Conservation (phyloP, 2,888 invertebrate species). For the Boloria selene region DNA sequence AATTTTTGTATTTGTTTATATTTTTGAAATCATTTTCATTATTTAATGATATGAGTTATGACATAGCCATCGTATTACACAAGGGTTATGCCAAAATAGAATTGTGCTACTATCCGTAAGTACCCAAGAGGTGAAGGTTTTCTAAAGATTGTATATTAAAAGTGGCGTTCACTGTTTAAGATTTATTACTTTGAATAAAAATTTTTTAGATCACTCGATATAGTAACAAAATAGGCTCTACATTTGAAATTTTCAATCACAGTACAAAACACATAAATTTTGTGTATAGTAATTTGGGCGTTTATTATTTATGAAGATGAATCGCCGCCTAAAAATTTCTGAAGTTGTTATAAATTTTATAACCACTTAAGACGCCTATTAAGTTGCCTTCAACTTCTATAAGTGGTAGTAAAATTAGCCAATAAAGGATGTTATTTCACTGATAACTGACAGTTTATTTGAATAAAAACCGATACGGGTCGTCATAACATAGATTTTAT, state of each 20-base stretch:
- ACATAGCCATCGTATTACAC: too few relatives aligned
- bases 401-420: slow-evolving; percentile 47
- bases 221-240: slow-evolving; percentile 5
- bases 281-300: slow-evolving; percentile 22
- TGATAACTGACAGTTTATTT: slow-evolving; percentile 38
- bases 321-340: slow-evolving; percentile 38
- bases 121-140: too few relatives aligned
- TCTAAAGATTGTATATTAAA: too few relatives aligned
- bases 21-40: too few relatives aligned
- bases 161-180: too few relatives aligned
- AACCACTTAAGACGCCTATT: slow-evolving; percentile 40
- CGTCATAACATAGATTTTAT: slow-evolving; percentile 32
- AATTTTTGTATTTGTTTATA: too few relatives aligned
- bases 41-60: too few relatives aligned
- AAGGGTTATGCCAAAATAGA: too few relatives aligned
- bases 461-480: slow-evolving; percentile 31
- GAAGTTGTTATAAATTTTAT: slow-evolving; percentile 40
- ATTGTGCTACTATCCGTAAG: too few relatives aligned
- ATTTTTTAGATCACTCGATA: not conserved
- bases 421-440: slow-evolving; percentile 43
- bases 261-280: slow-evolving; percentile 29
- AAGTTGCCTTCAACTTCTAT: slow-evolving; percentile 39
- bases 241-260: slow-evolving; percentile 8
- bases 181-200: too few relatives aligned
- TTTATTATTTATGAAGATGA: slow-evolving; percentile 37